Percentiles rank a stretch among this genome's conserved stretches.
phyloP scores from a whole-genome alignment of 2,797 vertebrate genomes.

The Ara ararauna region DNA sequence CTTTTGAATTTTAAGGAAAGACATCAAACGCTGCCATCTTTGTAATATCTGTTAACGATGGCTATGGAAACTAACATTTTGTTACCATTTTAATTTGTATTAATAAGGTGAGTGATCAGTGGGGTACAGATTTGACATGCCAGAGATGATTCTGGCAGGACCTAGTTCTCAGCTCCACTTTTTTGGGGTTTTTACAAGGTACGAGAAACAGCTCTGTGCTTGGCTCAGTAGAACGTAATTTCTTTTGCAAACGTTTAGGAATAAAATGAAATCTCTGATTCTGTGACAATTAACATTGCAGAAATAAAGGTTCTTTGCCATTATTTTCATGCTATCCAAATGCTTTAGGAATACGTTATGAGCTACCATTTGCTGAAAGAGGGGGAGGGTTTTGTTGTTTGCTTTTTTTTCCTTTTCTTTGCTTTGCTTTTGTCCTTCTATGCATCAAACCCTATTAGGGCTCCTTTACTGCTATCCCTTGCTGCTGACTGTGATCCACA shows the following conservation, averaged over 20 bases:
- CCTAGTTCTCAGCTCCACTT: neutral
- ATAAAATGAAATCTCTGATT: neutral
- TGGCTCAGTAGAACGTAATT: neutral
- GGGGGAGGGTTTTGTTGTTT: neutral
- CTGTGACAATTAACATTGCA: neutral
- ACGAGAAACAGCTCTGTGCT: neutral
- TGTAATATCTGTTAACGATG: neutral
- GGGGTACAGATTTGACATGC: neutral
- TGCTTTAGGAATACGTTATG: neutral
- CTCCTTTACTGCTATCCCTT: neutral
- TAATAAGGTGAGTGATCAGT: neutral
- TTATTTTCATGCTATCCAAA: slow-evolving; percentile 50
- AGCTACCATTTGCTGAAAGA: neutral
- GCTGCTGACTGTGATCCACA: slow-evolving; percentile 32
- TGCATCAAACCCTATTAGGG: neutral
- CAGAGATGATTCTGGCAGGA: neutral
- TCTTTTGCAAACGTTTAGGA: neutral
- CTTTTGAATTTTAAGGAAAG: neutral
- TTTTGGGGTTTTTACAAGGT: neutral
- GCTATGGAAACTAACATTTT: neutral
- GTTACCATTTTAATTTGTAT: neutral
- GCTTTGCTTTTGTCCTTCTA: neutral
- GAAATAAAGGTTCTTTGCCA: neutral
- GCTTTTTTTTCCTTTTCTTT: neutral
- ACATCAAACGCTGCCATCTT: neutral